Base-by-base conservation (phyloP, 1,140 invertebrate species). In the Oryzaephilus surinamensis region DNA sequence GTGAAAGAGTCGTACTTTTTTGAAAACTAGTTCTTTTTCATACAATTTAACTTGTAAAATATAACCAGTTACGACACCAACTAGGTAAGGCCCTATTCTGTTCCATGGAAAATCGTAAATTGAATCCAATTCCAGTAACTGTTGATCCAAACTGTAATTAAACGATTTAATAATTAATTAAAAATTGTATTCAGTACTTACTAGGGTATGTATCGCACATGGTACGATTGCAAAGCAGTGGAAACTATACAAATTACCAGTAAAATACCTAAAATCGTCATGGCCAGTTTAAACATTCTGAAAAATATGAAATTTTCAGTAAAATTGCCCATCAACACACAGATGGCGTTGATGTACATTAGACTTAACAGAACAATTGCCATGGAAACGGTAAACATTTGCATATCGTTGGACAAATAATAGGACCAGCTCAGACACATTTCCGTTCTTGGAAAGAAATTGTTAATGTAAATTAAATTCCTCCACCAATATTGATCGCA, bases 321-420 rank as follows among this genome's bases (percentile, higher is more conserved):
- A 18, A 15, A 38, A 6, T 36, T 35, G 11, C 10, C 28, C 7
- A 7, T 13, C 21, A n/a, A 38, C 11, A n/a, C n/a, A n/a, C n/a
- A n/a, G n/a, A n/a, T 17, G 27, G 17, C 6, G 1, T 5, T 27
- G 12, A 27, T 14, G 39, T 38, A 60, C 63, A 67, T 60, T 4
- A 74, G 38, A 10, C 75, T 63, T 8, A 76, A 46, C 1, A 76
- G 31, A 8, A 67, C 45, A 0, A 58, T 57, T 20, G 60, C 61
- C n/a, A n/a, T n/a, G n/a, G n/a, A n/a, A 34, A 84, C 55, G 4
- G 77, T 51, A 51, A 77, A 87, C 52, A 81, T 83, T 61, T 87
- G 84, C 72, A 83, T 85, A 55, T 90, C 86, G 38, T 76, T 76
- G 10, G 84, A 76, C 27, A 90, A 51, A 49, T 85, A 89, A 86